phyloP scores from a whole-genome alignment of 2,113 vertebrate genomes.

The Oryzias javanicus region DNA sequence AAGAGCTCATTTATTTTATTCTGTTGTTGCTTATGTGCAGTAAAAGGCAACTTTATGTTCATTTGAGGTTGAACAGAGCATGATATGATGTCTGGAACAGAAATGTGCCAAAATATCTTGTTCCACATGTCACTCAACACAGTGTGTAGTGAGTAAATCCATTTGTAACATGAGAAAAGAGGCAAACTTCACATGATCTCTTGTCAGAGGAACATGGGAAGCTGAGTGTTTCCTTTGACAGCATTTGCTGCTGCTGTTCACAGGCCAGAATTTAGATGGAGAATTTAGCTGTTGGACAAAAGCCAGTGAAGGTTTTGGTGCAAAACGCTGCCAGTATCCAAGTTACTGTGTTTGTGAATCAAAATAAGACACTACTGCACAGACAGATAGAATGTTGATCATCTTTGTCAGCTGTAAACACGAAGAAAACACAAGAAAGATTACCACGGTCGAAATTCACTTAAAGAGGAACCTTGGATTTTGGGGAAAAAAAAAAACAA shows the following conservation, averaged over 20 bases:
- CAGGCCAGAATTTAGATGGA: conserved; percentile 38
- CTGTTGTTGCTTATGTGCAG: no score
- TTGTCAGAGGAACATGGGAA: conserved; percentile 47
- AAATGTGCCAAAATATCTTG: background rate
- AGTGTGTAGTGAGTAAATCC: background rate
- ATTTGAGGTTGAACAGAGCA: no score
- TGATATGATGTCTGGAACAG: background rate
- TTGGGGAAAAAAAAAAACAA: no score
- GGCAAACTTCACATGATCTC: conserved; percentile 1
- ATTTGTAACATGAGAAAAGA: no score
- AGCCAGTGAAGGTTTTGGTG: conserved; percentile 24
- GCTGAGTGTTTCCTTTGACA: conserved; percentile 8
- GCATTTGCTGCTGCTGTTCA: conserved; percentile 13
- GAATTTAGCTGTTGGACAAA: conserved; percentile 35
- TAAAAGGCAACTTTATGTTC: no score
- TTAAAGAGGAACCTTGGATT: no score
- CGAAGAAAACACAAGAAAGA: background rate
- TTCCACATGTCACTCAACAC: background rate
- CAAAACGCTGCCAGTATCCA: no score
- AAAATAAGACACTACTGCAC: no score
- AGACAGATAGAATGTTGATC: background rate
- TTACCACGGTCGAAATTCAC: no score
- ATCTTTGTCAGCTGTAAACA: background rate
- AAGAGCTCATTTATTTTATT: no score
- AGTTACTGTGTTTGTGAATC: no score